Percentiles rank a stretch among this genome's conserved stretches.
Conservation (phyloP, 2,888 invertebrate species). For the Eulithis testata region DNA sequence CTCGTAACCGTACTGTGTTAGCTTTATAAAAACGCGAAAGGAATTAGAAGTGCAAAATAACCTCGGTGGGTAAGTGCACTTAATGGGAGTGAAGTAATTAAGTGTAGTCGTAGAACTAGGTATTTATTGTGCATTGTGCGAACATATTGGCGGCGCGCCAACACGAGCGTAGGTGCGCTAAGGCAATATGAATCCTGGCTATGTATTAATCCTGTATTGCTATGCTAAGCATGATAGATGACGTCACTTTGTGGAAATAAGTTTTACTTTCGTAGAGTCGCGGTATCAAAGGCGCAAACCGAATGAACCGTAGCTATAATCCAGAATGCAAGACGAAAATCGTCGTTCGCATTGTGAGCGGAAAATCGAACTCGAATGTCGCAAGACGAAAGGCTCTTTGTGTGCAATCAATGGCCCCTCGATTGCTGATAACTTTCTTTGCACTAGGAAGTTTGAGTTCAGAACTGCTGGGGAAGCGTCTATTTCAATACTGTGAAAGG, state of each 20-base stretch:
- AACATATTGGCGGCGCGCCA: conserved; percentile 71
- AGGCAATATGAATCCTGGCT: conserved; percentile 73
- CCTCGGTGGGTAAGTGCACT: conserved; percentile 46
- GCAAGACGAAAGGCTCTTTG: conserved; percentile 65
- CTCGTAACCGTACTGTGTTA: conserved; percentile 3
- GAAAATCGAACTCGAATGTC: conserved; percentile 63
- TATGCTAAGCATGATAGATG: conserved; percentile 59
- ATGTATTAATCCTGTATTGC: conserved; percentile 71
- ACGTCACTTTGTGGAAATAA: conserved; percentile 44
- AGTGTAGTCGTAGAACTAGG: conserved; percentile 70
- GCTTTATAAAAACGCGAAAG: conserved; percentile 8
- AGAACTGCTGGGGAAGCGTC: conserved; percentile 58
- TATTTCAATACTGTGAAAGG: conserved; percentile 34
- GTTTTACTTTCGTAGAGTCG: conserved; percentile 25
- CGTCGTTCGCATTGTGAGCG: conserved; percentile 74
- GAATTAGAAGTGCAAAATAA: conserved; percentile 31
- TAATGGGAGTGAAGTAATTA: conserved; percentile 77
- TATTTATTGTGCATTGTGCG: conserved; percentile 79
- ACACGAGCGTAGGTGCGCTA: conserved; percentile 58
- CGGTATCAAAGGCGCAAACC: conserved; percentile 38
- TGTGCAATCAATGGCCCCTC: conserved; percentile 79
- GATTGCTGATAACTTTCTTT: conserved; percentile 81
- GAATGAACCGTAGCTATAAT: conserved; percentile 72
- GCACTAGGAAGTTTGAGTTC: conserved; percentile 65
- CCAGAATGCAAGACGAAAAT: conserved; percentile 76